A percentile compares a stretch with the other conserved stretches of the same genome.
phyloP scores from a whole-genome alignment of 2,113 vertebrate genomes.

The Notothenia coriiceps region DNA sequence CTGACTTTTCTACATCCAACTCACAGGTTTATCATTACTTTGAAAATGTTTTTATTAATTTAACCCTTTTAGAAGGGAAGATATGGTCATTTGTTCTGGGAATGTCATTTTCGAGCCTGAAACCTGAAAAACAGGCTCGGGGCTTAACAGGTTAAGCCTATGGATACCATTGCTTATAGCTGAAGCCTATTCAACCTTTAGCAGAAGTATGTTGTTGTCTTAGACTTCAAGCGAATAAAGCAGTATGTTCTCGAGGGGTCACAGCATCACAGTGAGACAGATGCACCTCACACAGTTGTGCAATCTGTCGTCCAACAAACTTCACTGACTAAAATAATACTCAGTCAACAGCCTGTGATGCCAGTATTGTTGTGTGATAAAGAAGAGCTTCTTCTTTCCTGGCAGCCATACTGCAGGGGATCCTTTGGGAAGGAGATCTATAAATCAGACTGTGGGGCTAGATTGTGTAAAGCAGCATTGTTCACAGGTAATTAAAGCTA shows the following conservation, averaged over 20 bases:
- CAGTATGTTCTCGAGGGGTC: not conserved
- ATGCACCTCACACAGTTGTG: slow-evolving; percentile 27
- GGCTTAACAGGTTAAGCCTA: no score
- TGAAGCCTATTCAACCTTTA: not conserved
- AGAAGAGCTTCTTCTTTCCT: slow-evolving; percentile 8
- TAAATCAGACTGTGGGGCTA: not conserved
- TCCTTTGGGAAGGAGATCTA: slow-evolving; percentile 4
- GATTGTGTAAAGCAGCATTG: not conserved
- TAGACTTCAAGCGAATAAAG: not conserved
- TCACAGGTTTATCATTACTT: no score
- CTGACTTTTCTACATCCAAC: no score
- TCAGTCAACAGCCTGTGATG: slow-evolving; percentile 20
- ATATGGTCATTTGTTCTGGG: no score
- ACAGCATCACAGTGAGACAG: not conserved
- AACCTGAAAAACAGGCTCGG: no score
- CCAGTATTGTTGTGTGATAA: slow-evolving; percentile 10
- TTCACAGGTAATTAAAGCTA: not conserved
- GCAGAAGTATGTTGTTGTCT: not conserved
- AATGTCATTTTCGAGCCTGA: no score
- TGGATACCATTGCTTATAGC: not conserved
- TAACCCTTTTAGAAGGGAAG: no score
- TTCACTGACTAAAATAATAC: slow-evolving; percentile 5
- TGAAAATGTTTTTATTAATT: no score
- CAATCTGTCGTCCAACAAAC: slow-evolving; percentile 19
- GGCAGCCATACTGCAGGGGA: slow-evolving; percentile 28